Conservation (phyloP, 2,888 invertebrate genomes). For the Spisula subtruncata region DNA sequence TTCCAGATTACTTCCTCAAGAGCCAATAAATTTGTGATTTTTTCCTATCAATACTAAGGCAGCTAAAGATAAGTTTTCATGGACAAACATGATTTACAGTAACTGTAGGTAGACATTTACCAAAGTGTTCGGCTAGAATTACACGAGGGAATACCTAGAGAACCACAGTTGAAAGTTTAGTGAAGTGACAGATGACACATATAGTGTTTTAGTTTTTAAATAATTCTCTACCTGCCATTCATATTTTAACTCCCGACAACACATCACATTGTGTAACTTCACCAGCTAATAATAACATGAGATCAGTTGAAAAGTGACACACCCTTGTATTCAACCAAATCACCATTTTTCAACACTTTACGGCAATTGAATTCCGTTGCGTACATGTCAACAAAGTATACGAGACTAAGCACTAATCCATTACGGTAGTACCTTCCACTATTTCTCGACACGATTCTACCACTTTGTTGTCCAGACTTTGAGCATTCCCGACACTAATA, state of each 20-base stretch:
- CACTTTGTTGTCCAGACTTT: neutral
- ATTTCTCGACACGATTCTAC: neutral
- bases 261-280: conserved; percentile 6
- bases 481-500: conserved; percentile 16
- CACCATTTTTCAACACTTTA: neutral
- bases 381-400: neutral
- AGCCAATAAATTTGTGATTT: no score
- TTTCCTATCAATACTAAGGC: no score
- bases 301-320: conserved; percentile 51
- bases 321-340: conserved; percentile 28
- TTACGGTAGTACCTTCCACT: neutral
- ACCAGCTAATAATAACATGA: neutral
- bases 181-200: neutral
- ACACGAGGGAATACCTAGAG: neutral
- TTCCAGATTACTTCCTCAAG: no score
- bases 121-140: no score
- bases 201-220: neutral
- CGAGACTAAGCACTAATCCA: neutral
- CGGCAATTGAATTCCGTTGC: neutral
- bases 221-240: conserved; percentile 29
- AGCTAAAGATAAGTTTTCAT: no score
- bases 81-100: no score
- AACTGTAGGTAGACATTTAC: no score
- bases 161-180: neutral
- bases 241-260: conserved; percentile 11